Percentiles rank a stretch among this genome's conserved stretches.
Evolutionary conservation across 2,797 vertebrate species (phyloP).

Genomic region (Vipera ursinii): DNA sequence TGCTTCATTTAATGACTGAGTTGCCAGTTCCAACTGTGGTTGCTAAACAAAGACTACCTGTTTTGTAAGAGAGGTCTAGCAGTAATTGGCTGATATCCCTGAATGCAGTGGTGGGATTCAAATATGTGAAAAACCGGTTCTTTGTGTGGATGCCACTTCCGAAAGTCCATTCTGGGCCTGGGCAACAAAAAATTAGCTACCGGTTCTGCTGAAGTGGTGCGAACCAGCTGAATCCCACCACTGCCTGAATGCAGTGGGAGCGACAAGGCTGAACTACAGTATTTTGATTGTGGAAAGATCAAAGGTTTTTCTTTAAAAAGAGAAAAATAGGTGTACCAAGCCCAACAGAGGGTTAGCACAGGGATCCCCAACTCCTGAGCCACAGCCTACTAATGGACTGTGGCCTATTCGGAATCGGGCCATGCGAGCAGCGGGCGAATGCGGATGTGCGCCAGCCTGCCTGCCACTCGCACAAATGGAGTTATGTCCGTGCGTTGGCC

Average conservation of each 20-base stretch:
- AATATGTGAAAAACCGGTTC: too few relatives aligned
- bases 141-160: too few relatives aligned
- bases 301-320: not conserved
- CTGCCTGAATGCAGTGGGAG: not conserved
- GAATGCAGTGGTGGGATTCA: not conserved
- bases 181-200: too few relatives aligned
- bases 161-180: too few relatives aligned
- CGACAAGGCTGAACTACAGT: not conserved
- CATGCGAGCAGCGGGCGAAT: not conserved
- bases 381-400: not conserved
- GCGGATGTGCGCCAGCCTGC: rapidly evolving
- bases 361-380: not conserved
- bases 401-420: not conserved
- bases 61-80: not conserved
- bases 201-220: too few relatives aligned
- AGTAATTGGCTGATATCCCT: not conserved
- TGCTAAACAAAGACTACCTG: not conserved
- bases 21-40: not conserved
- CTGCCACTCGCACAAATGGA: not conserved
- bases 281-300: not conserved
- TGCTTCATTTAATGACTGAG: not conserved
- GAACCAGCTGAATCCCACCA: too few relatives aligned
- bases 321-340: not conserved
- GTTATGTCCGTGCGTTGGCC: rapidly evolving
- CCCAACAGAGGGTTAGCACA: not conserved